A percentile compares a stretch with the other conserved stretches of the same genome.
Conservation (phyloP, 2,113 vertebrate genomes). For the Bubalus kerabau region DNA sequence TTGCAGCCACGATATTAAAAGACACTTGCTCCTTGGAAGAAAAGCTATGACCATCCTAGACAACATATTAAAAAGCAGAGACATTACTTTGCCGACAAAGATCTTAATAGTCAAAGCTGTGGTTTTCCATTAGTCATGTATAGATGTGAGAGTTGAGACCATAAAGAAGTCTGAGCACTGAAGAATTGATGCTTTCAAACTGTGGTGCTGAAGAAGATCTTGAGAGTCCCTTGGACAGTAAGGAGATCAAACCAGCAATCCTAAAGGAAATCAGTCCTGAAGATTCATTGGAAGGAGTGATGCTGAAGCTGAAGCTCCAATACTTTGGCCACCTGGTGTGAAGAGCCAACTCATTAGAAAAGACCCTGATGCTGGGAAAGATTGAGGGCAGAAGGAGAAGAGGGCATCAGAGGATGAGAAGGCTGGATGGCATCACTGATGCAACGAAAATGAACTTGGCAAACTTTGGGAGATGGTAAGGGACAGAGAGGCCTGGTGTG, state of each 20-base stretch:
- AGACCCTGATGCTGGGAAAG: neutral
- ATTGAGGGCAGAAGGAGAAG: neutral
- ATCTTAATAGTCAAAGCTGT: neutral
- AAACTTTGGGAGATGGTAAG: neutral
- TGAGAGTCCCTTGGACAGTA: neutral
- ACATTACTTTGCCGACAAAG: neutral
- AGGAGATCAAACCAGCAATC: neutral
- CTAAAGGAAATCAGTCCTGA: neutral
- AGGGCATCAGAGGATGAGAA: neutral
- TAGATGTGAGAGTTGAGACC: neutral
- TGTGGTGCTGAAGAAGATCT: neutral
- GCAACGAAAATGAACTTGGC: neutral
- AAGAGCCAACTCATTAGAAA: neutral
- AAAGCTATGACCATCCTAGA: neutral
- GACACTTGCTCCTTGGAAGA: neutral
- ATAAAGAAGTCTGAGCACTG: neutral
- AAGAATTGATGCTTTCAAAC: neutral
- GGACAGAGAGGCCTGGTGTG: neutral
- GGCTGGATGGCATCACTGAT: neutral
- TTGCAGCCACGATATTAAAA: neutral
- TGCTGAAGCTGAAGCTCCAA: neutral
- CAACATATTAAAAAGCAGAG: neutral
- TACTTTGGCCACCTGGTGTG: neutral
- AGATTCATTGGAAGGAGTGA: neutral
- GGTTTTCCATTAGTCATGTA: neutral